Evolutionary conservation across 1,140 invertebrate species (phyloP), one percentile per base, ranked within the genome.

Genomic region (Formica exsecta): DNA sequence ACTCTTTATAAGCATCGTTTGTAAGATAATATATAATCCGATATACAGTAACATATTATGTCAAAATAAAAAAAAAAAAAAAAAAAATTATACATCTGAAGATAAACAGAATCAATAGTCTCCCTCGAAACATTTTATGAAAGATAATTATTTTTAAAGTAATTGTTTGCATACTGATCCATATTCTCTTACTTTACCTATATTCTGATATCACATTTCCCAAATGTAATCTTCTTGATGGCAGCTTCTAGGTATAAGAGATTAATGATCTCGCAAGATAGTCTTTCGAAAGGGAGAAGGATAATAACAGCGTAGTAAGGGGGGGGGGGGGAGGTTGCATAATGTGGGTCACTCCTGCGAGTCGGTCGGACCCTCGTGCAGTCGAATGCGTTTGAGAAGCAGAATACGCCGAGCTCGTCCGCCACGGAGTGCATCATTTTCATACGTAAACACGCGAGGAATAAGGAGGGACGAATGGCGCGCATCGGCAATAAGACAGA

Each of bases 381-480:
- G 54, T 25, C 70, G 22, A 25, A 61, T 62, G 38, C 51, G 81
- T 90, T 87, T 88, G 76, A 86, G 86, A 51, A 36, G 61, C 61
- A n/a, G 57, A 57, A 48, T 65, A 16, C 44, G 16, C 59, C 36
- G 54, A 29, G 61, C 79, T 81, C 61, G 81, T 86, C 73, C 25
- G 38, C 44, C 13, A 51, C 48, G 48, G 51, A 87, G 77, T 84
- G 86, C 89, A 79, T 91, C 89, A 90, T 91, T 91, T 91, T 88
- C 89, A 90, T 90, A 91, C 77, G 87, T 90, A 90, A 91, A 91
- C 89, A 91, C 79, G 89, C 79, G 32, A 81, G 76, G 86, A 85
- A 79, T 87, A 89, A 89, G 74, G 59, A 44, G 66, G 3, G 6
- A 22, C 8, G 57, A 36, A 25, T 19, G 36, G 36, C 25, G 36